phyloP scores from a whole-genome alignment of 2,113 vertebrate species.

The Ictidomys tridecemlineatus region DNA sequence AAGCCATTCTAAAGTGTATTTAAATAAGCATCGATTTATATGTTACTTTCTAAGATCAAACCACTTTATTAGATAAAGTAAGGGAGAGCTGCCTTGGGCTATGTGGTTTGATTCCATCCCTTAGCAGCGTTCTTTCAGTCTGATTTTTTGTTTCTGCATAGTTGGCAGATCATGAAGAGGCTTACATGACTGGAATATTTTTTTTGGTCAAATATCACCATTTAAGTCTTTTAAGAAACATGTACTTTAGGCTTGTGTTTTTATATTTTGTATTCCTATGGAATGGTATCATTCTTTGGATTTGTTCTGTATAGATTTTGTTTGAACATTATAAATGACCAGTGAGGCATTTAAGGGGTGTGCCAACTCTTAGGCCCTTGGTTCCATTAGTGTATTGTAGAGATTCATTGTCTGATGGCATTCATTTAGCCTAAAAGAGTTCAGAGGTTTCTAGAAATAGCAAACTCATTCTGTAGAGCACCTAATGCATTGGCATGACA shows the following conservation, averaged over 20 bases:
- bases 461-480: conserved; percentile 6
- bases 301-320: conserved; percentile 53
- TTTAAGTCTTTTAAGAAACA: conserved; percentile 34
- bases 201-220: conserved; percentile 23
- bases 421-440: conserved; percentile 61
- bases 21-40: conserved; percentile 64
- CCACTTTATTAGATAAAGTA: conserved; percentile 63
- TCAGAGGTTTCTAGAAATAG: conserved; percentile 56
- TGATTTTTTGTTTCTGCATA: conserved; percentile 47
- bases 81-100: background rate
- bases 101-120: conserved; percentile 52
- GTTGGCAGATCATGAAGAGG: background rate
- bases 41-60: conserved; percentile 59
- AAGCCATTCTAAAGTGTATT: conserved; percentile 41
- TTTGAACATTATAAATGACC: conserved; percentile 34
- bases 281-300: background rate
- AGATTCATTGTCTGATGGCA: conserved; percentile 3
- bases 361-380: background rate
- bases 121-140: conserved; percentile 1
- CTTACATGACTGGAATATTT: conserved; percentile 57
- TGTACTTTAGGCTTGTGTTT: background rate
- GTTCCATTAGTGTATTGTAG: background rate
- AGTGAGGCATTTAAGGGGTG: conserved; percentile 13
- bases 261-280: conserved; percentile 19
- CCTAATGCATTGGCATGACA: conserved; percentile 32